Base-by-base conservation (phyloP, 2,797 vertebrate species). In the Neosalanx taihuensis region DNA sequence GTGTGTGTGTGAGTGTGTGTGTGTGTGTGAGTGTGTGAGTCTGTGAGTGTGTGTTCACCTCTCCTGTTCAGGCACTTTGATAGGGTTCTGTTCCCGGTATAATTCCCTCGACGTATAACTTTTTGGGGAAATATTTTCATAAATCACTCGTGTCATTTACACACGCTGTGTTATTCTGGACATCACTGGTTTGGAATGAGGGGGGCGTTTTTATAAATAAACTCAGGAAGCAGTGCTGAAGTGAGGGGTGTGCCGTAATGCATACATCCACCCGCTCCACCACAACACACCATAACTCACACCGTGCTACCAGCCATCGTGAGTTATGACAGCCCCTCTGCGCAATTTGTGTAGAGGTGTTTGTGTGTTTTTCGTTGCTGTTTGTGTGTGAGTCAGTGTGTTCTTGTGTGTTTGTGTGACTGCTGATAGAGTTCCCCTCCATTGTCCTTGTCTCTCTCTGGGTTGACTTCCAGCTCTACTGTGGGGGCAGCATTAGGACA, bases 71-170 rank as follows among this genome's bases (percentile, higher is more conserved):
- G 37, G 37, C 37, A 10, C 37, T 41, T 41, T 10, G 37, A 41
- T 41, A 7, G 37, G 9, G 37, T 41, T 41, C 37, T 41, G 9
- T 41, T 41, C 37, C 6, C 37, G 1, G 37, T 41, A 10, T 41
- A 41, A 41, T 41, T 41, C 37, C 37, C 37, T 41, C 37, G 37
- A 41, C 9, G 10, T 41, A 41, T 41, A 41, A 41, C 37, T 41
- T 41, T 41, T 41, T 12, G 37, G 37, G 37, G 37, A 41, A 88
- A 89, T 90, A 87, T 89, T 92, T 90, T 86, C 83, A 91, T 93
- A 94, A 92, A 94, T 94, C 91, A 93, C 88, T 85, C 89, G 23
- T 92, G 92, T 90, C 91, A 85, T 91, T 91, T 90, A 91, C 87
- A 87, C 85, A 84, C 88, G 77, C 85, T 81, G 81, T 83, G 76